Evolutionary conservation across 2,888 invertebrate genomes (phyloP), one percentile per base, ranked within the genome.

Genomic region (Pyrrhosoma nymphula): DNA sequence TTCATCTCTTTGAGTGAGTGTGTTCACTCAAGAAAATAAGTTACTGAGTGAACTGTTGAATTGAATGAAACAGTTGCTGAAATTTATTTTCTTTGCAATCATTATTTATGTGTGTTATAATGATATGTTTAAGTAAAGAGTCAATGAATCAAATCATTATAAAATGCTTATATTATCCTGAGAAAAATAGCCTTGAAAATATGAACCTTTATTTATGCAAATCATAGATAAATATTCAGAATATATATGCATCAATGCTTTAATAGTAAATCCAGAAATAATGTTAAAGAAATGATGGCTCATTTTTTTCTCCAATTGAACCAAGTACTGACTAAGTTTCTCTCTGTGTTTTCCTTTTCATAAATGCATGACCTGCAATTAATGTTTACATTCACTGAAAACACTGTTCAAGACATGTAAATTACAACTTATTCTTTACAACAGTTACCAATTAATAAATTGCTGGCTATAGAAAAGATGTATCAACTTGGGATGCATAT

Each of bases 381-480:
- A 93, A 93, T 93, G 93, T 93, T 93, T 93, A 93, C 93, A 93
- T 93, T 93, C 93, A 93, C 93, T 93, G 93, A 93, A 93, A 69
- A 93, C 93, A 93, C 93, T 93, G 93, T 47, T 93, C 93, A 93
- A 93, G 39, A 93, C 93, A 93, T 93, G 93, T 63, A 93, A 69
- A 93, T 93, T 55, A 93, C 93, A 93, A n/a, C 60, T 63, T 82
- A 82, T 82, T 82, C 82, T 82, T 82, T 82, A 82, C 82, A 82
- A 35, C 82, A 82, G 35, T 16, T 12, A 35, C n/a, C 82, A 82
- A 35, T 30, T 82, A 26, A 82, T 35, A 82, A 82, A 82, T 18
- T 82, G 30, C 30, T 35, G 30, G 18, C 3, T 82, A 16, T 82
- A 26, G 35, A 8, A 82, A 82, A 3, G 30, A 35, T 26, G 16